These are phyloP conservation scores for Cephus pulcher DNA, from an alignment of 2,888 invertebrate species.

Conservation along the genomic window DNA sequence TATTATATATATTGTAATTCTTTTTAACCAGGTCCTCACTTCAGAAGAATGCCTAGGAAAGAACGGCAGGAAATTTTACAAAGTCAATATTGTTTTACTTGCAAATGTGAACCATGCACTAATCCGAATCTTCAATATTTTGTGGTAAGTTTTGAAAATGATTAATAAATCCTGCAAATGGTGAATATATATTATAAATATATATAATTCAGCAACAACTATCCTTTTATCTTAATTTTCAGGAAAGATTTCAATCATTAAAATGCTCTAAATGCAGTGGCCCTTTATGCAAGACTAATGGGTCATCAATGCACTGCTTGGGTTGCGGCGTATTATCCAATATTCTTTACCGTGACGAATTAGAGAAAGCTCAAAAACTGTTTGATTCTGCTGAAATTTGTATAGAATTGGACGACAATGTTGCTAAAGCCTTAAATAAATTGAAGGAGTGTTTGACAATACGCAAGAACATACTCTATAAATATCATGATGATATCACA, in stretches of 20 bases:
- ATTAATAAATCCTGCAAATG: neutral
- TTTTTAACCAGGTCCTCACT: conserved; percentile 72
- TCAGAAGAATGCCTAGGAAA: conserved; percentile 71
- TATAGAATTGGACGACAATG: conserved; percentile 35
- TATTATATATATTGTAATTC: conserved; percentile 2
- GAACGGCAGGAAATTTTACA: conserved; percentile 74
- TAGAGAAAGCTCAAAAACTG: conserved; percentile 56
- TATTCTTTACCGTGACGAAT: conserved; percentile 47
- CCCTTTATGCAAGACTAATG: conserved; percentile 36
- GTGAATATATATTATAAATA: neutral
- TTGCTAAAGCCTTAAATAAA: conserved; percentile 62
- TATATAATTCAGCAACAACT: neutral
- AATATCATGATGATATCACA: conserved; percentile 68
- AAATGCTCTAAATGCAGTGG: conserved; percentile 65
- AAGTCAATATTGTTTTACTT: conserved; percentile 83
- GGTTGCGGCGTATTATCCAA: conserved; percentile 48
- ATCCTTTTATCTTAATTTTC: conserved; percentile 10
- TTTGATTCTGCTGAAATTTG: conserved; percentile 39
- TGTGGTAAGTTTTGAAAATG: conserved; percentile 37
- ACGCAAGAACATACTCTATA: conserved; percentile 67
- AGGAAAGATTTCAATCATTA: conserved; percentile 65
- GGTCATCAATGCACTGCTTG: conserved; percentile 51
- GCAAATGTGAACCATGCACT: conserved; percentile 79
- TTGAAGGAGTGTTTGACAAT: conserved; percentile 67
- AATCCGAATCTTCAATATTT: conserved; percentile 53